Base-by-base conservation (phyloP, 2,797 vertebrate genomes). In the Manis javanica region DNA sequence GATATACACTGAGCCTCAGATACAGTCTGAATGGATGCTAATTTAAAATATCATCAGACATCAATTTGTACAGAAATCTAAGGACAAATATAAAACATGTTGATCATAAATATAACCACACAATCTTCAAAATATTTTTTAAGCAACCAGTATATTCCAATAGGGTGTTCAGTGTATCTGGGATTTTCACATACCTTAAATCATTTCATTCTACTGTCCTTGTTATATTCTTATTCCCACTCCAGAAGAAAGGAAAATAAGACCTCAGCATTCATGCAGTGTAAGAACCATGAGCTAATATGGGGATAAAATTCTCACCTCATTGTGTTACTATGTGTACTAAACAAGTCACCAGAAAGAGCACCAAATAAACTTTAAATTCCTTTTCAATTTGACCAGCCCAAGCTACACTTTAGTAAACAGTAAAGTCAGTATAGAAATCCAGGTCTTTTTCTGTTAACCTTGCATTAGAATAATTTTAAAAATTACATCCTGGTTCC, bases 371-470 rank as follows among this genome's bases (percentile, higher is more conserved):
- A 94, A n/a, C 42, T 46, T 46, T 46, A 46, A 46, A 46, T 46
- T 31, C 61, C 78, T 87, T 68, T 69, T 19, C 18, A 68, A 16
- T 39, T 6, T 53, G 69, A 42, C 31, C 29, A 71, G 37, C 37
- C 57, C 64, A 63, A 3, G 3, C 13, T 42, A 71, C 24, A 59
- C 0, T 12, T 19, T 61, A 64, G 61, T 3, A 74, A 90, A 53
- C 0, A 92, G 39, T 8, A 66, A 88, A 85, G 42, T 68, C n/a
- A 53, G 12, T 61, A 61, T 53, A 34, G 12, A 61, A 96, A 34
- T 49, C 18, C 21, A 88, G 55, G 49, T 77, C 61, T 85, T 91
- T 77, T 77, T 86, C 83, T 88, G 72, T 39, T 59, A 94, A 87
- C 3, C 16, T 83, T 7, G 94, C 24, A 89, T 81, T 49, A 88